A percentile compares a stretch with the other conserved stretches of the same genome.
Evolutionary conservation across 2,797 vertebrate species (phyloP).

Genomic region (Rhynchotus rufescens): DNA sequence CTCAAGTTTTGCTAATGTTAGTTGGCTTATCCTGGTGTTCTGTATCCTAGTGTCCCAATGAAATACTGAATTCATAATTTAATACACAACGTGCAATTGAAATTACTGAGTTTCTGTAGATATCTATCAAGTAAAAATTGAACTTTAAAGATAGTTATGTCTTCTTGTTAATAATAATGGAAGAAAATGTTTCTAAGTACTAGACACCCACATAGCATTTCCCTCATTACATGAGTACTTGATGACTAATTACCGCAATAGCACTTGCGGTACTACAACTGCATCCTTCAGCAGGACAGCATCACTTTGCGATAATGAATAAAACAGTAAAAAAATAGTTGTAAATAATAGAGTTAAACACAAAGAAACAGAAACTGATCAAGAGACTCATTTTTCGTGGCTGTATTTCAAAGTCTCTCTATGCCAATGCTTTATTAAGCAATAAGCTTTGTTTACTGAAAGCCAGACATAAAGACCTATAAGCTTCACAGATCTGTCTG

Average conservation of each 20-base stretch:
- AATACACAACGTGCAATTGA: not conserved
- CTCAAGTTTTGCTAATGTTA: not conserved
- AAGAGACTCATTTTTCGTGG: not conserved
- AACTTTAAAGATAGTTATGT: not conserved
- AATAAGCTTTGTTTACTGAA: not conserved
- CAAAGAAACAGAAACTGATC: not conserved
- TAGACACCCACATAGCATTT: not conserved
- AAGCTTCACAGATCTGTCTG: not conserved
- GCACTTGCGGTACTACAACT: not conserved
- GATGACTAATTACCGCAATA: not conserved
- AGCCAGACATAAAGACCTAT: not conserved
- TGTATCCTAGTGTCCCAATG: not conserved
- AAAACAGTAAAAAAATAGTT: not conserved
- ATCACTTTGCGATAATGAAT: not conserved
- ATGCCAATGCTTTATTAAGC: not conserved
- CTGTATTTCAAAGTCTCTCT: not conserved
- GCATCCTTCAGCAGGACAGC: not conserved
- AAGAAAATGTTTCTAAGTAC: not conserved
- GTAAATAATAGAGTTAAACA: not conserved
- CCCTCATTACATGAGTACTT: not conserved
- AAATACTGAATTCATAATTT: not conserved
- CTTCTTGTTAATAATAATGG: not conserved
- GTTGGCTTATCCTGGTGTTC: not conserved
- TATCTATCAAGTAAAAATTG: not conserved
- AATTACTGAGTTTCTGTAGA: not conserved